Base-by-base conservation (phyloP, 2,797 vertebrate species). In the Toxotes lorentzi region DNA sequence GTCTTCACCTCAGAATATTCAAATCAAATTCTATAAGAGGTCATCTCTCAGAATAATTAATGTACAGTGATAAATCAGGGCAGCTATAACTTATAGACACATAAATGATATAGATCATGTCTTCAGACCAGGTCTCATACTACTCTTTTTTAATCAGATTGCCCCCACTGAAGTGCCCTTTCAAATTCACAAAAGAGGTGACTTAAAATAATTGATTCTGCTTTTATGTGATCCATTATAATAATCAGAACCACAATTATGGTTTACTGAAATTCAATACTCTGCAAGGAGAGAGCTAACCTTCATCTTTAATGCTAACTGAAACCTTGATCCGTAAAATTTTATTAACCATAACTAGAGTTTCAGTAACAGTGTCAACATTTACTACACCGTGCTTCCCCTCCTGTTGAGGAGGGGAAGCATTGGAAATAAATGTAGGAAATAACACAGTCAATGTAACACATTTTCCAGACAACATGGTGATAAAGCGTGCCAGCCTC, bases 121-220 rank as follows among this genome's bases (percentile, higher is more conserved):
- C 88, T 94, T 92, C 86, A 88, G 87, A 63, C 73, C 81, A 89
- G 88, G 89, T 90, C 85, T 84, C 82, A 79, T 83, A 79, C 88
- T 93, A 92, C 92, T 93, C 91, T 90, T 94, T 94, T 94, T 93
- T 95, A 95, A 95, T 95, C 91, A 93, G 86, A 93, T 81, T 91
- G 90, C 83, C 83, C 89, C 76, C 59, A 77, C 89, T 43, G 51
- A 85, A 93, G 89, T 85, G 91, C 88, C 91, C 93, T 94, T 95
- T 94, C 86, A 93, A 92, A 94, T 93, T 86, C 87, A 92, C 91
- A 94, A 91, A 91, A 93, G 92, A 91, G 91, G 91, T 91, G 91
- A 91, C 93, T 94, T 93, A 94, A 93, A 95, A 93, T 93, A 93
- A 94, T 95, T 93, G 93, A 95, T 91, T 91, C 89, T 27, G 85